phyloP scores from a whole-genome alignment of 2,797 vertebrate genomes.

The Coranthus polyacanthus region DNA sequence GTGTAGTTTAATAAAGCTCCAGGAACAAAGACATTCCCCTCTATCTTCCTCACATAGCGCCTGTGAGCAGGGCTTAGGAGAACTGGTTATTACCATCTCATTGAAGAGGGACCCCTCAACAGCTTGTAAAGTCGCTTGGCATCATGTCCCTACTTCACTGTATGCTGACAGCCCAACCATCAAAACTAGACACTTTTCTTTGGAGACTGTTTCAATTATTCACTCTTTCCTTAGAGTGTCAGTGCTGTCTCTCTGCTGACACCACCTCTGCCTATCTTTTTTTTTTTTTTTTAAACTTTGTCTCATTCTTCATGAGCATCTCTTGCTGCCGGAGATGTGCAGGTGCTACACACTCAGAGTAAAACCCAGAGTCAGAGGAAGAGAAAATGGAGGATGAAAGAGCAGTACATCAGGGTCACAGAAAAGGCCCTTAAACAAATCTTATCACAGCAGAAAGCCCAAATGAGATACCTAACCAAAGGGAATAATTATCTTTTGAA shows the following conservation, averaged over 20 bases:
- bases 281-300: slow-evolving; percentile 18
- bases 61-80: slow-evolving; percentile 46
- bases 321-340: slow-evolving; percentile 27
- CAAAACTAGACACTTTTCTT: slow-evolving; percentile 60
- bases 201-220: slow-evolving; percentile 74
- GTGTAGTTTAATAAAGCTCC: slow-evolving; percentile 68
- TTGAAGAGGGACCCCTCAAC: slow-evolving; percentile 59
- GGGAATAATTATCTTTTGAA: slow-evolving; percentile 71
- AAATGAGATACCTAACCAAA: slow-evolving; percentile 69
- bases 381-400: slow-evolving; percentile 40
- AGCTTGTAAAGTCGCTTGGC: slow-evolving; percentile 65
- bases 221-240: slow-evolving; percentile 59
- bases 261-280: slow-evolving; percentile 42
- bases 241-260: slow-evolving; percentile 53
- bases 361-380: slow-evolving; percentile 34
- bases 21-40: slow-evolving; percentile 61
- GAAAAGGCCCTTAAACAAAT: slow-evolving; percentile 55
- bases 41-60: slow-evolving; percentile 36
- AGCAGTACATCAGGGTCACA: slow-evolving; percentile 35
- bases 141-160: slow-evolving; percentile 61
- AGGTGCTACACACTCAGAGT: slow-evolving; percentile 35
- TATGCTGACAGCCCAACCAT: slow-evolving; percentile 61
- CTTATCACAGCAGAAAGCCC: slow-evolving; percentile 45
- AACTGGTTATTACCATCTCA: slow-evolving; percentile 75
- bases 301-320: slow-evolving; percentile 20